These are phyloP conservation scores for Leiothrix lutea DNA, from an alignment of 2,113 vertebrate species.

Conservation along the genomic window DNA sequence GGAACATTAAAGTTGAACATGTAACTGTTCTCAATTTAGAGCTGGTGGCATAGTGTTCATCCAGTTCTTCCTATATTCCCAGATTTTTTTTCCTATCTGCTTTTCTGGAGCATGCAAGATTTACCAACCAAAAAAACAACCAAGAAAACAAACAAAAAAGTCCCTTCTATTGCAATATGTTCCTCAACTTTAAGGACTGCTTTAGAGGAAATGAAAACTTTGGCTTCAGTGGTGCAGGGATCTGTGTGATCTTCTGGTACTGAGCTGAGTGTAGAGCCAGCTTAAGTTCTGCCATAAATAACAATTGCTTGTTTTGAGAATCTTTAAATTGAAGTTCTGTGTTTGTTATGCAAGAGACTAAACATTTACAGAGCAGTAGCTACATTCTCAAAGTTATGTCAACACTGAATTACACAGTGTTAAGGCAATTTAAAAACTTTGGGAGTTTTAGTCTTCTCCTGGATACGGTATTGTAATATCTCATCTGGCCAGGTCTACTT, in stretches of 20 bases:
- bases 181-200: not conserved
- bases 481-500: not conserved
- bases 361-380: conserved; percentile 2
- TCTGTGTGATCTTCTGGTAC: not conserved
- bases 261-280: not conserved
- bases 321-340: not conserved
- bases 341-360: not conserved
- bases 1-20: not conserved
- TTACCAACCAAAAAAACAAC: not conserved
- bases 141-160: not conserved
- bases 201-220: not conserved
- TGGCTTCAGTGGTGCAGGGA: not conserved
- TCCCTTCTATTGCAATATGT: not conserved
- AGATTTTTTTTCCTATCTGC: not conserved
- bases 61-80: not conserved
- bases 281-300: not conserved
- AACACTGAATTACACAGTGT: not conserved
- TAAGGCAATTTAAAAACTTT: not conserved
- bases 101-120: not conserved
- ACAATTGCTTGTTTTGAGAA: not conserved
- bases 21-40: not conserved
- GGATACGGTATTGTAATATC: not conserved
- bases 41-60: fast-evolving
- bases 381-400: not conserved
- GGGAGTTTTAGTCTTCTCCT: not conserved